Conservation (phyloP, 2,797 vertebrate genomes). For the Argya squamiceps region DNA sequence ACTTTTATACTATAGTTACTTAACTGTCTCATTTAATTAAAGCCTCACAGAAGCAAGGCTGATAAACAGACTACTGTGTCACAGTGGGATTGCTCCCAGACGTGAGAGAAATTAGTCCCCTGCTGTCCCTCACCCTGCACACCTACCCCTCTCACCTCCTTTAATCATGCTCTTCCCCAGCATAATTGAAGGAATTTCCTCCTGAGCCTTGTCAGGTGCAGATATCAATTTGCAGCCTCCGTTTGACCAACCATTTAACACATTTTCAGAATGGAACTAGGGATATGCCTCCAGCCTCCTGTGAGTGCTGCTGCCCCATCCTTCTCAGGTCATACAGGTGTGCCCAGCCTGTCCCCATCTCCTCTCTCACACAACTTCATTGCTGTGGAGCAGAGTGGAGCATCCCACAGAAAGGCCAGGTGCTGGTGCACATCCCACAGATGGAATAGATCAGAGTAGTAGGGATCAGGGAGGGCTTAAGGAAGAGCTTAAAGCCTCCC, state of each 20-base stretch:
- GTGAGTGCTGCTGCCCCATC: background rate
- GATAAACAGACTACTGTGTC: background rate
- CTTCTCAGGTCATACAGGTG: background rate
- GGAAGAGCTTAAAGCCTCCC: background rate
- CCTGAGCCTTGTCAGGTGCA: background rate
- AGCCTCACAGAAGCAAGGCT: background rate
- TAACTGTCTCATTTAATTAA: background rate
- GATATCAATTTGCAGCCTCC: background rate
- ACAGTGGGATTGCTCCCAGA: background rate
- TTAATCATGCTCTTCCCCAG: background rate
- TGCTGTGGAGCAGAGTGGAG: background rate
- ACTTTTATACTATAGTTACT: background rate
- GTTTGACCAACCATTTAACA: background rate
- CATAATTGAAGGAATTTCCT: background rate
- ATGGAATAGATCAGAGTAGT: background rate
- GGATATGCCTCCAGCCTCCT: background rate
- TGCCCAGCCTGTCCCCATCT: background rate
- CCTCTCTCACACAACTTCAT: fast-evolving
- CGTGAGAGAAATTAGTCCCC: background rate
- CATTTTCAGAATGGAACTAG: background rate
- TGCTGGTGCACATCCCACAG: background rate
- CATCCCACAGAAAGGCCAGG: background rate
- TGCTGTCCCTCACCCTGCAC: background rate
- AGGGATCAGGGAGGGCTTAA: background rate
- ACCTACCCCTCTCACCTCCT: background rate